Evolutionary conservation across 2,888 invertebrate genomes (phyloP), one percentile per base, ranked within the genome.

Genomic region (Horisme vitalbata): DNA sequence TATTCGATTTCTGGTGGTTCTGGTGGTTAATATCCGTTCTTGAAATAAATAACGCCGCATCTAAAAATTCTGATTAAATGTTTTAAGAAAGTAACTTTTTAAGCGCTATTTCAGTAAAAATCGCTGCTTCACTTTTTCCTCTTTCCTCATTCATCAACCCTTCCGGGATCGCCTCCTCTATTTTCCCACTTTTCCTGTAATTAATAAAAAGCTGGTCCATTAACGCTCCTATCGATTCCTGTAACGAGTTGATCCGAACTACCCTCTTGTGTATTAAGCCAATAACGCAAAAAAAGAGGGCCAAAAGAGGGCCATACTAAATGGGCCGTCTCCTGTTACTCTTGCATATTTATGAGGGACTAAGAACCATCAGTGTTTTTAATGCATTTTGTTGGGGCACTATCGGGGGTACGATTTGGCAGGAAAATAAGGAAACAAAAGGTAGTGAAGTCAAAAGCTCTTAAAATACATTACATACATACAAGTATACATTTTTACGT

Each of bases 301-400:
- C 63, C 69, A 86, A 85, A 84, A 72, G 69, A 63, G 54, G 64
- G 66, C 64, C 71, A 38, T 43, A 39, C 79, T 80, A 82, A 88
- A 88, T 88, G 88, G 88, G 83, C 71, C 84, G 74, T 82, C 83
- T 85, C 82, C 58, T 69, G 77, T 86, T 76, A 78, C 87, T 78
- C 63, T 62, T 89, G 87, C 86, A 89, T 89, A 89, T 89, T 89
- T 87, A 88, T 88, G 84, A 87, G 81, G 57, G 70, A 67, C 72
- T 62, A 44, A 38, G 52, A 52, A 44, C 47, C 55, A 52, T 76
- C 71, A 71, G 64, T 65, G 65, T 69, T 73, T 21, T 74, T 81
- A 75, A 81, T 79, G 70, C 61, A 65, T 69, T 75, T 75, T 71
- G 60, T 68, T 67, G 57, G 41, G 59, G 47, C 52, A 53, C 51